These are phyloP conservation scores for Melitaea cinxia DNA, from an alignment of 1,140 invertebrate species.

Conservation along the genomic window DNA sequence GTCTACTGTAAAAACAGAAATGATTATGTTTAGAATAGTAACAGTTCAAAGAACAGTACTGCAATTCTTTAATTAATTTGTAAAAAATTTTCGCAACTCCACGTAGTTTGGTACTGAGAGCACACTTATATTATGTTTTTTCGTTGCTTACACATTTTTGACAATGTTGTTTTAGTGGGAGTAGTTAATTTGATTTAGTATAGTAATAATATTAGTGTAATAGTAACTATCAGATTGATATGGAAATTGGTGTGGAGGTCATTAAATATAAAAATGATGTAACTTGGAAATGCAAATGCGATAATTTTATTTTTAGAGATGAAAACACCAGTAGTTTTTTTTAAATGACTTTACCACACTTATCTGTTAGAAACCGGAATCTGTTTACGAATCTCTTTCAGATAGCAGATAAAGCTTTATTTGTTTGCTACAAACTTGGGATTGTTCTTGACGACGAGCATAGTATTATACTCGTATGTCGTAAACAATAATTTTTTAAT, in stretches of 20 bases:
- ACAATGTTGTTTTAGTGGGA: not conserved
- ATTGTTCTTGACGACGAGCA: not conserved
- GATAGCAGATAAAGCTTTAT: not conserved
- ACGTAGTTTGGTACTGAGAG: constrained; percentile 9
- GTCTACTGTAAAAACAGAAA: not conserved
- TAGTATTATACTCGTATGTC: too few species aligned
- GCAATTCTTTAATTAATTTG: constrained; percentile 5
- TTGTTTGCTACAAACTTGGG: not conserved
- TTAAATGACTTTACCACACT: constrained; percentile 25
- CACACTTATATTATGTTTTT: not conserved
- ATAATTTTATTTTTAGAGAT: too few species aligned
- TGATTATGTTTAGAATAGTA: not conserved
- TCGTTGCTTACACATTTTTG: not conserved
- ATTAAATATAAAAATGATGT: not conserved
- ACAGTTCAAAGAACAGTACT: not conserved
- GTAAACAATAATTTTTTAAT: too few species aligned
- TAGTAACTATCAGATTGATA: not conserved
- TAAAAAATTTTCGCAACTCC: not conserved
- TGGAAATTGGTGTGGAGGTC: constrained; percentile 8
- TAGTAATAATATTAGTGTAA: not conserved
- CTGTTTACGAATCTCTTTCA: not conserved
- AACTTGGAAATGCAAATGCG: too few species aligned
- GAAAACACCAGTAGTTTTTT: constrained; percentile 15
- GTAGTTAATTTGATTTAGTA: not conserved
- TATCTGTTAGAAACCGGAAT: constrained; percentile 19